phyloP scores from a whole-genome alignment of 2,797 vertebrate genomes.

The Botia kubotai region DNA sequence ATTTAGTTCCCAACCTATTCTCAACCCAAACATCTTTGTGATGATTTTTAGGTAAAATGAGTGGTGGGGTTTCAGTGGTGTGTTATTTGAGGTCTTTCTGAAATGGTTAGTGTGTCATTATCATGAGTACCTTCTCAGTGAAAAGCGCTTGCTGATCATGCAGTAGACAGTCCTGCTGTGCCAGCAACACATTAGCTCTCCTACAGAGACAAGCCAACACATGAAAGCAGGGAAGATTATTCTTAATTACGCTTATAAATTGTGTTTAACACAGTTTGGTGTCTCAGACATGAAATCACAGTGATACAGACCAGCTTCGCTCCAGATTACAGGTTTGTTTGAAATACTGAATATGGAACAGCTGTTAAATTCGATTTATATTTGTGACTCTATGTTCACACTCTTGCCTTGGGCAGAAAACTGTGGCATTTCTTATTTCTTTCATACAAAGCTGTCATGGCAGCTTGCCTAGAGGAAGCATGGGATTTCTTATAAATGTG shows the following conservation, averaged over 20 bases:
- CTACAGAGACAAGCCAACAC: slow-evolving; percentile 6
- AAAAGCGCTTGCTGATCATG: neutral
- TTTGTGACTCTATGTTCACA: neutral
- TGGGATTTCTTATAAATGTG: slow-evolving; percentile 5
- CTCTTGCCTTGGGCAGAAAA: slow-evolving; percentile 14
- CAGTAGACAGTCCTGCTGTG: neutral
- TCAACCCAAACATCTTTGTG: neutral
- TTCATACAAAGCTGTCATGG: neutral
- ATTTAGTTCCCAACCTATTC: too few relatives aligned
- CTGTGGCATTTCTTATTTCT: neutral
- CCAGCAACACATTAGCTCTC: slow-evolving; percentile 1
- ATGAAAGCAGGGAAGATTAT: neutral
- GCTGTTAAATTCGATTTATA: neutral
- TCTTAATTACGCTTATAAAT: neutral
- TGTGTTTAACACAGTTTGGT: neutral
- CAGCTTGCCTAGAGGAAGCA: slow-evolving; percentile 21
- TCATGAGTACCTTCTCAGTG: slow-evolving; percentile 12
- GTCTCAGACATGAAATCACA: neutral
- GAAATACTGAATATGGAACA: neutral
- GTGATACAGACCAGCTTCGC: neutral
- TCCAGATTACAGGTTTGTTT: neutral
- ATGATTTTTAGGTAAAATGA: neutral
- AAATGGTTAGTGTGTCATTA: neutral
- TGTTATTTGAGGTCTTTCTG: neutral
- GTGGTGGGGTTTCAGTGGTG: neutral